Evolutionary conservation across 1,140 invertebrate genomes (phyloP).

Genomic region (Frieseomelitta varia): DNA sequence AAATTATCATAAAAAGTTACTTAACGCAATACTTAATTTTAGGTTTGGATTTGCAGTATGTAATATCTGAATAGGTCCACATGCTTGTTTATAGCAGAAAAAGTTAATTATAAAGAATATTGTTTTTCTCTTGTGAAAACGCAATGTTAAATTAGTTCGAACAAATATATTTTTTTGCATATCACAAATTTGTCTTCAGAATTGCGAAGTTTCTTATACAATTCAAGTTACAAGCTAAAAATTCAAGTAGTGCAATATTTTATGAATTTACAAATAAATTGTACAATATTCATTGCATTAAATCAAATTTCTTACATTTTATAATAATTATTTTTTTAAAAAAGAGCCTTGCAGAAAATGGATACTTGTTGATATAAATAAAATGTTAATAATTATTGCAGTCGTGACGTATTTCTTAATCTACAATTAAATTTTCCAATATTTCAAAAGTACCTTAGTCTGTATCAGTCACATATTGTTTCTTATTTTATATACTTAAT

Average conservation of each 20-base stretch:
- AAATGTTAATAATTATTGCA: conserved; percentile 51
- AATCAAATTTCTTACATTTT: conserved; percentile 21
- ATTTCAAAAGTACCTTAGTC: background rate
- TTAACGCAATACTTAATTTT: conserved; percentile 63
- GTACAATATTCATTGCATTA: background rate
- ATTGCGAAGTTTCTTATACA: background rate
- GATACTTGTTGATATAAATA: conserved; percentile 36
- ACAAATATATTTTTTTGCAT: conserved; percentile 34
- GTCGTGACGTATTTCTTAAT: conserved; percentile 16
- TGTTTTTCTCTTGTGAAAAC: background rate
- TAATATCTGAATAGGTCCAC: conserved; percentile 1
- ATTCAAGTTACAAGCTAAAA: background rate
- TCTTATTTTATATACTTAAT: background rate
- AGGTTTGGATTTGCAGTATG: conserved; percentile 53
- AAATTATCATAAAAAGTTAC: conserved; percentile 38
- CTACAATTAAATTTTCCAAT: conserved; percentile 4
- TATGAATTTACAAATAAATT: background rate
- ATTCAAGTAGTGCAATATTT: background rate
- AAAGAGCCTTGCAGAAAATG: background rate
- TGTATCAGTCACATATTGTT: background rate
- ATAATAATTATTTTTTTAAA: conserved; percentile 11
- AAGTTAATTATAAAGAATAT: conserved; percentile 7
- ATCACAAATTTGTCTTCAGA: conserved; percentile 5
- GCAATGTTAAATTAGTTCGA: background rate
- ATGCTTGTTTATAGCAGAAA: conserved; percentile 1